Evolutionary conservation across 2,797 vertebrate species (phyloP), one percentile per base, ranked within the genome.

Genomic region (Chanos chanos): DNA sequence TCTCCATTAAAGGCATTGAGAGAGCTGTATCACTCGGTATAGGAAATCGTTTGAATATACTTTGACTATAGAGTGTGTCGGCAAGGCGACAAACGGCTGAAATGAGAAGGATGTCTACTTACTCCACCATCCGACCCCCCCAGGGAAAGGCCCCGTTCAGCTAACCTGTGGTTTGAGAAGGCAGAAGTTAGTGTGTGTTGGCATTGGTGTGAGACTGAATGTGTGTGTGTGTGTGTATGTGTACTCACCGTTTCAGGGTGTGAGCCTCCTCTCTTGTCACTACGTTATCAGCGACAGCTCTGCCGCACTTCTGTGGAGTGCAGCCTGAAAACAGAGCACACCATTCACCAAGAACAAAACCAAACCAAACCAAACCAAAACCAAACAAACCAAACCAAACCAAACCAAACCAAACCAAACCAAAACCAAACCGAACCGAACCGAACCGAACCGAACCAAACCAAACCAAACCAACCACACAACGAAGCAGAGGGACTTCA

Each of bases 71-170:
- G n/a, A n/a, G n/a, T n/a, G n/a, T n/a, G n/a, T n/a, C n/a, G n/a
- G n/a, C n/a, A n/a, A n/a, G n/a, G n/a, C n/a, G n/a, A n/a, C n/a
- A n/a, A n/a, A n/a, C n/a, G n/a, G n/a, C n/a, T n/a, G n/a, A n/a
- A n/a, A n/a, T n/a, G n/a, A n/a, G 8, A 45, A 36, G 25, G 27
- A 7, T 37, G 6, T 33, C 3, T 47, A 59, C 88, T 90, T 78
- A 99, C 96, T 77, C 96, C 96, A 89, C 96, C 96, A 5, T 96
- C 91, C 12, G 96, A 99, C 70, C 96, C 96, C 68, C 93, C 96
- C 67, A 98, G 81, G 10, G 92, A 86, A 30, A 98, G 80, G 39
- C 94, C 95, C 64, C 90, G 90, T 86, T 96, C 93, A n/a, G 96
- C 95, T 79, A 97, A 78, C 81, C 95, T 99, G 89, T 16, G 66